Percentiles rank a stretch among this genome's conserved stretches.
Evolutionary conservation across 2,888 invertebrate species (phyloP).

Genomic region (Cyrtodaria siliqua): DNA sequence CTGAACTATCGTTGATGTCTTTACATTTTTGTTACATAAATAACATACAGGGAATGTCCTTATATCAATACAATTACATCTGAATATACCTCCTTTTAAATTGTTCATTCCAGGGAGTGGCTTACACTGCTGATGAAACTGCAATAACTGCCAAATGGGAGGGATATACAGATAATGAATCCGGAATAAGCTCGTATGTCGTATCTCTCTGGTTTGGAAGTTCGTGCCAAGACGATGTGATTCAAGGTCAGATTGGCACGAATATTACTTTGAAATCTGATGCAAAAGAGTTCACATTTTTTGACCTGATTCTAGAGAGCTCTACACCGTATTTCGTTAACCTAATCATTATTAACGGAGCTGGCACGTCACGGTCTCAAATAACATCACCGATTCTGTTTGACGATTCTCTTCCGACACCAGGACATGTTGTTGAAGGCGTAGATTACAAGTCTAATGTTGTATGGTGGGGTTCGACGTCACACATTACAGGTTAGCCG

Average conservation of each 20-base stretch:
- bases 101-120: constrained; percentile 36
- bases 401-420: constrained; percentile 38
- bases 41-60: no score
- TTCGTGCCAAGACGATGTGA: constrained; percentile 24
- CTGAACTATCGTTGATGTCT: no score
- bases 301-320: not conserved
- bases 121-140: constrained; percentile 36
- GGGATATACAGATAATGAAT: constrained; percentile 41
- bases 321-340: not conserved
- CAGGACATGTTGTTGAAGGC: constrained; percentile 47
- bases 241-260: not conserved
- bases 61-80: no score
- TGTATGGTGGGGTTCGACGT: constrained; percentile 39
- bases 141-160: constrained; percentile 41
- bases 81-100: no score
- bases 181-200: constrained; percentile 35
- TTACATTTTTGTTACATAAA: no score
- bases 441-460: constrained; percentile 27
- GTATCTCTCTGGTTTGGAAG: constrained; percentile 40
- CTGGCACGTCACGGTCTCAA: constrained; percentile 1
- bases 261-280: not conserved
- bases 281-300: constrained; percentile 1
- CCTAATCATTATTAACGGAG: constrained; percentile 19
- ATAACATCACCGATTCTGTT: constrained; percentile 41
- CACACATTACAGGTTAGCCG: constrained; percentile 36